Evolutionary conservation across 1,140 invertebrate species (phyloP).

Genomic region (Neodiprion fabricii): DNA sequence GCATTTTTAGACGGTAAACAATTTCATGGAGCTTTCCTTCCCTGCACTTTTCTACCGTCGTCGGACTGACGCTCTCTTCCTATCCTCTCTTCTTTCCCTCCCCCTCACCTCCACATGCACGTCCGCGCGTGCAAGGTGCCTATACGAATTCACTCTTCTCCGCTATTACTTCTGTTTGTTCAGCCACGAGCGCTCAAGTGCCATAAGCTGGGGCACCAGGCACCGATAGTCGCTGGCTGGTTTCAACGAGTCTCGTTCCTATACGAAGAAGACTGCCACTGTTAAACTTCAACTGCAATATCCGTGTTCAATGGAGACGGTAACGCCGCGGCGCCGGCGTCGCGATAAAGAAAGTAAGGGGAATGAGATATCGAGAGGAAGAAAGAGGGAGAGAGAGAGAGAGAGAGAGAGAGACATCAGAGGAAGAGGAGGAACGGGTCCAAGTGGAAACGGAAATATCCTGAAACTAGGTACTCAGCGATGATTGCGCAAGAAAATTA

Average conservation of each 20-base stretch:
- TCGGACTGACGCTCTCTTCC: neutral
- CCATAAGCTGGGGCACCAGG: neutral
- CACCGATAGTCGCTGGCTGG: neutral
- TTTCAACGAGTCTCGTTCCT: neutral
- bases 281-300: neutral
- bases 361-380: too few species aligned
- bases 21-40: constrained; percentile 5
- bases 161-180: constrained; percentile 7
- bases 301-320: neutral
- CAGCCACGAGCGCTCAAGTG: neutral
- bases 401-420: too few species aligned
- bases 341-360: neutral
- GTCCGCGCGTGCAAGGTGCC: neutral
- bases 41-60: neutral
- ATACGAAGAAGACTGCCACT: neutral
- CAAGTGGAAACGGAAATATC: neutral
- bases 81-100: too few species aligned
- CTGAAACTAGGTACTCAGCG: neutral
- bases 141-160: neutral
- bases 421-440: too few species aligned
- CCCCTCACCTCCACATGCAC: too few species aligned
- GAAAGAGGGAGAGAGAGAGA: too few species aligned
- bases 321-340: neutral
- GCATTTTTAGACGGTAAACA: constrained; percentile 1
- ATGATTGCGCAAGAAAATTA: too few species aligned